These are phyloP conservation scores for Drosophila nikananu DNA, from an alignment of 1,140 invertebrate species.

Conservation along the genomic window DNA sequence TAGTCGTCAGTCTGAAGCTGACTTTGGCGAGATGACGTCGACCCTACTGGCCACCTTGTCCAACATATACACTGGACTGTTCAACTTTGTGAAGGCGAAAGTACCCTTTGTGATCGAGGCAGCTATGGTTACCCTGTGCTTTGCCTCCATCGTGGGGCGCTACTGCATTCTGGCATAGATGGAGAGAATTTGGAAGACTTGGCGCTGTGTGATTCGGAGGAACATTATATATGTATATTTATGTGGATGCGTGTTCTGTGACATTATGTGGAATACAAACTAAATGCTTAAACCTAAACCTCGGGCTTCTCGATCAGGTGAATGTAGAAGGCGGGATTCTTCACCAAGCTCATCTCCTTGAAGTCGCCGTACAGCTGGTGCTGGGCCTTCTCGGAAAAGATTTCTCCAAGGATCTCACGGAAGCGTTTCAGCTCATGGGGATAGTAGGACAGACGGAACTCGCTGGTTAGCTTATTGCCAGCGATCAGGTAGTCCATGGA, in stretches of 20 bases:
- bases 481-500: constrained; percentile 92
- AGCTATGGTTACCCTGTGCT: constrained; percentile 71
- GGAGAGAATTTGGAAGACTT: constrained; percentile 16
- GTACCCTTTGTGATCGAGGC: constrained; percentile 72
- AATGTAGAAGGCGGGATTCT: constrained; percentile 93
- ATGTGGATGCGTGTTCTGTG: constrained; percentile 43
- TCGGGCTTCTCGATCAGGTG: constrained; percentile 91
- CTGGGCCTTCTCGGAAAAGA: constrained; percentile 89
- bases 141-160: constrained; percentile 65
- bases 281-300: constrained; percentile 53
- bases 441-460: constrained; percentile 94
- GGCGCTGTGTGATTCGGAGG: constrained; percentile 42
- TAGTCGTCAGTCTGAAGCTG: constrained; percentile 42
- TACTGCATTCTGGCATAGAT: constrained; percentile 52
- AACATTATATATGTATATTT: constrained; percentile 41
- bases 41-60: constrained; percentile 53
- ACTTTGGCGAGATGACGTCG: constrained; percentile 61
- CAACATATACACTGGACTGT: constrained; percentile 58
- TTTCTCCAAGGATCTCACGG: constrained; percentile 89
- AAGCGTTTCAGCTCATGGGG: constrained; percentile 92
- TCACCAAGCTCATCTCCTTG: constrained; percentile 87
- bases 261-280: constrained; percentile 51
- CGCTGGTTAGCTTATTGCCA: constrained; percentile 87
- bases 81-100: constrained; percentile 69
- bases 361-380: constrained; percentile 93